Evolutionary conservation across 2,888 invertebrate species (phyloP).

Genomic region (Cosmia pyralina): DNA sequence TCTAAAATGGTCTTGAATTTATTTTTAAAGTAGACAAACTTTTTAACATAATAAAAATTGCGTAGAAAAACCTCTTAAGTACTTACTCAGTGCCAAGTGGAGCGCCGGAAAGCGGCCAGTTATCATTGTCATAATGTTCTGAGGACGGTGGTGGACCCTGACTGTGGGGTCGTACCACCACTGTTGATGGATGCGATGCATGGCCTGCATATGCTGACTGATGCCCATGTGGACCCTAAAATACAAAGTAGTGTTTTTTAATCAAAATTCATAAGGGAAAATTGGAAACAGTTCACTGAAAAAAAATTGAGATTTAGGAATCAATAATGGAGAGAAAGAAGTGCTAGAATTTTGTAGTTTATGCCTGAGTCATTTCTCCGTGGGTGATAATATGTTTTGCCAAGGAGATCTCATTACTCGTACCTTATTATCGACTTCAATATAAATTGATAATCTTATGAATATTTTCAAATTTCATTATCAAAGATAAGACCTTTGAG

Average conservation of each 20-base stretch:
- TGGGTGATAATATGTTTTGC: background rate
- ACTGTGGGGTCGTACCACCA: constrained; percentile 78
- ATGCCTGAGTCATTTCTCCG: background rate
- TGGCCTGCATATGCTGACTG: constrained; percentile 51
- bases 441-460: background rate
- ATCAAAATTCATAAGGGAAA: background rate
- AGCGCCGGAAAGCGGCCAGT: constrained; percentile 91
- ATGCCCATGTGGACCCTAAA: constrained; percentile 55
- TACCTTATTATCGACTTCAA: background rate
- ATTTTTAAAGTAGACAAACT: background rate
- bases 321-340: too few relatives aligned
- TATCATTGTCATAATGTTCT: constrained; percentile 85
- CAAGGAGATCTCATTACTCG: background rate
- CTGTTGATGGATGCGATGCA: constrained; percentile 56
- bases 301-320: background rate
- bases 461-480: background rate
- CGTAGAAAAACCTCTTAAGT: background rate
- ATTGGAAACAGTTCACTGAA: background rate
- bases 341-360: too few relatives aligned
- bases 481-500: background rate
- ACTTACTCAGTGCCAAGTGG: constrained; percentile 92
- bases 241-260: background rate
- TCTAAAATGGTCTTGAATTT: background rate
- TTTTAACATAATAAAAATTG: background rate
- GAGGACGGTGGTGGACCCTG: constrained; percentile 74